Percentiles rank a stretch among this genome's conserved stretches.
Evolutionary conservation across 2,888 invertebrate genomes (phyloP).

Genomic region (Nemurella pictetii): DNA sequence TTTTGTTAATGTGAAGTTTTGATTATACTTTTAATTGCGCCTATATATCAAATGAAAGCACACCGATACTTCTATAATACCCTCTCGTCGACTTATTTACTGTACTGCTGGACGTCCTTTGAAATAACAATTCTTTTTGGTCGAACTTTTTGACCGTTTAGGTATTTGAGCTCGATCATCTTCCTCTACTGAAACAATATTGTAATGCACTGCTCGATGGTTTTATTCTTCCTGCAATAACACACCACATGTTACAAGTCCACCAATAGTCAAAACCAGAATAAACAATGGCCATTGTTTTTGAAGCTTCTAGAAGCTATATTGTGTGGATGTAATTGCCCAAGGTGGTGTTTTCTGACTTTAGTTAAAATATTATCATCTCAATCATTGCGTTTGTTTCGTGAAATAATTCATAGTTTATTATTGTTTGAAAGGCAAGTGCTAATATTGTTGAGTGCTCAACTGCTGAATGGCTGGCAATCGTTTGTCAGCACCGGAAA

Average conservation of each 20-base stretch:
- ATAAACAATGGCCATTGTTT: neutral
- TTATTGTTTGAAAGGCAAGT: neutral
- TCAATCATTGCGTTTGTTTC: neutral
- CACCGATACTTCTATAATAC: neutral
- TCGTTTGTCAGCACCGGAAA: neutral
- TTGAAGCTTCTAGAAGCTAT: neutral
- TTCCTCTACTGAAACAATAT: neutral
- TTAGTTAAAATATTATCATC: constrained; percentile 6
- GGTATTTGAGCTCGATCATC: neutral
- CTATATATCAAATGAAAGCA: neutral
- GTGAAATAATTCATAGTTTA: neutral
- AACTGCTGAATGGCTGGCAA: neutral
- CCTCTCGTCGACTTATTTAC: neutral
- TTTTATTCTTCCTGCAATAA: neutral
- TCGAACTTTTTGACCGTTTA: neutral
- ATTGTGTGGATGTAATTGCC: neutral
- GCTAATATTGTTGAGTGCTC: constrained; percentile 15
- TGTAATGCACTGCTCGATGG: neutral
- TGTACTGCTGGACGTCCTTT: neutral
- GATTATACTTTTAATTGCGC: neutral
- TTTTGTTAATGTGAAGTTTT: neutral
- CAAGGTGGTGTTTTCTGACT: neutral
- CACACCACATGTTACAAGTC: neutral
- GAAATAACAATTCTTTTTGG: neutral
- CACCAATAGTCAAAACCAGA: neutral